Evolutionary conservation across 2,888 invertebrate genomes (phyloP).

Genomic region (Agrochola lota): DNA sequence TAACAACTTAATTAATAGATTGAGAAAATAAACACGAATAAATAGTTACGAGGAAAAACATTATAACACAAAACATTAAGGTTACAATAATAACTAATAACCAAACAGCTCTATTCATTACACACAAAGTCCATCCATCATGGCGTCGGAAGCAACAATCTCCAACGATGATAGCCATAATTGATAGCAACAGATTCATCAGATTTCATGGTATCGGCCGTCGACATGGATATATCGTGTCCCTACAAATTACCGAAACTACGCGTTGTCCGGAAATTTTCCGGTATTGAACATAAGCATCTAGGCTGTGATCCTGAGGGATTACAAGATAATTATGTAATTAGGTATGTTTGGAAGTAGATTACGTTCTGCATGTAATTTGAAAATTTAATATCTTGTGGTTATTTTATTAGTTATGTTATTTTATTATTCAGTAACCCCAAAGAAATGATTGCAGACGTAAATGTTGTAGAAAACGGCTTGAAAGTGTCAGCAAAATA

Average conservation of each 20-base stretch:
- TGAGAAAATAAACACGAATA: not conserved
- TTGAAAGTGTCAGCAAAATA: not conserved
- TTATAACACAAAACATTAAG: not conserved
- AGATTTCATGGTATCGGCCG: conserved; percentile 43
- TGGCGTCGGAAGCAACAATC: conserved; percentile 46
- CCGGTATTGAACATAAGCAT: conserved; percentile 17
- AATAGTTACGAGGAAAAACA: not conserved
- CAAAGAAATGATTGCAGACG: not conserved
- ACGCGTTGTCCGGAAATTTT: conserved; percentile 7
- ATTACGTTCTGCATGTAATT: not conserved
- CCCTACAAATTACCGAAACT: conserved; percentile 36
- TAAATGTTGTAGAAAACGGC: not conserved
- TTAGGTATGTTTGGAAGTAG: not conserved
- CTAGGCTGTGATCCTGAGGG: not conserved
- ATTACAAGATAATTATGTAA: conserved; percentile 1
- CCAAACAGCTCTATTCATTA: conserved; percentile 26
- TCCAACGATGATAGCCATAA: conserved; percentile 53
- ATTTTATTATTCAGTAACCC: not conserved
- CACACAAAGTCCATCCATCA: conserved; percentile 38
- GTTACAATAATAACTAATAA: conserved; percentile 29
- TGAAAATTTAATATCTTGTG: not conserved
- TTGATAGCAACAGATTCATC: conserved; percentile 58
- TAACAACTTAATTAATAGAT: not conserved
- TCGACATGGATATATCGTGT: conserved; percentile 26
- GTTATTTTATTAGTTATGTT: not conserved